Evolutionary conservation across 1,140 invertebrate species (phyloP).

Genomic region (Thereuonema tuberculata): DNA sequence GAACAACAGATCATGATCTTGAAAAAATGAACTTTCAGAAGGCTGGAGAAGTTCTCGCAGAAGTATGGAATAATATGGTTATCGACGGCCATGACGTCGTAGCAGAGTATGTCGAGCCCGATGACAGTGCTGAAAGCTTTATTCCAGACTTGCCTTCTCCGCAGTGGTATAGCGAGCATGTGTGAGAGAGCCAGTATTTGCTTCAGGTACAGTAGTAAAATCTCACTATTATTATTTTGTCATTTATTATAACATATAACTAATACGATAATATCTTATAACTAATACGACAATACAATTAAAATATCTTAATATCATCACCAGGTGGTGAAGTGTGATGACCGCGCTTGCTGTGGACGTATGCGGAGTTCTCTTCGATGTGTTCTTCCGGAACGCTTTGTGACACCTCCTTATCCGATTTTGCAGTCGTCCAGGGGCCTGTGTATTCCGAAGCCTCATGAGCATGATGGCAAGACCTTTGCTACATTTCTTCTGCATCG

Average conservation of each 20-base stretch:
- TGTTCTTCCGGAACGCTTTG: slow-evolving; percentile 10
- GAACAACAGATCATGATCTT: slow-evolving; percentile 27
- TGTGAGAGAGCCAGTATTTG: slow-evolving; percentile 17
- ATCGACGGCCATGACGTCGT: slow-evolving; percentile 22
- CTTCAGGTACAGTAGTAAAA: slow-evolving; percentile 11
- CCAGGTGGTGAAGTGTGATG: slow-evolving; percentile 14
- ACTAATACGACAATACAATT: slow-evolving; percentile 2
- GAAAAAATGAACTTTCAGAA: slow-evolving; percentile 27
- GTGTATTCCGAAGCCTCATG: background rate
- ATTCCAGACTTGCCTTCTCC: background rate
- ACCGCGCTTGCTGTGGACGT: slow-evolving; percentile 10
- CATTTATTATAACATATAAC: background rate
- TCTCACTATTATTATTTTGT: slow-evolving; percentile 1
- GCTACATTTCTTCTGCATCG: background rate
- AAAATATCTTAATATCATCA: slow-evolving; percentile 1
- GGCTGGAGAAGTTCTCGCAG: slow-evolving; percentile 25
- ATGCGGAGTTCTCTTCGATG: background rate
- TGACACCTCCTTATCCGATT: slow-evolving; percentile 9
- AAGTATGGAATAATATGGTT: slow-evolving; percentile 22
- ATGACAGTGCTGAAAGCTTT: background rate
- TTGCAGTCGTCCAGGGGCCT: background rate
- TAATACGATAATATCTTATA: too few relatives aligned
- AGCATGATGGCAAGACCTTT: background rate
- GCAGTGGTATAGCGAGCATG: slow-evolving; percentile 14
- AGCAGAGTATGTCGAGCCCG: slow-evolving; percentile 22